A percentile compares a stretch with the other conserved stretches of the same genome.
These are phyloP conservation scores for Hyposmocoma kahamanoa DNA, from an alignment of 1,140 invertebrate species.

Conservation along the genomic window DNA sequence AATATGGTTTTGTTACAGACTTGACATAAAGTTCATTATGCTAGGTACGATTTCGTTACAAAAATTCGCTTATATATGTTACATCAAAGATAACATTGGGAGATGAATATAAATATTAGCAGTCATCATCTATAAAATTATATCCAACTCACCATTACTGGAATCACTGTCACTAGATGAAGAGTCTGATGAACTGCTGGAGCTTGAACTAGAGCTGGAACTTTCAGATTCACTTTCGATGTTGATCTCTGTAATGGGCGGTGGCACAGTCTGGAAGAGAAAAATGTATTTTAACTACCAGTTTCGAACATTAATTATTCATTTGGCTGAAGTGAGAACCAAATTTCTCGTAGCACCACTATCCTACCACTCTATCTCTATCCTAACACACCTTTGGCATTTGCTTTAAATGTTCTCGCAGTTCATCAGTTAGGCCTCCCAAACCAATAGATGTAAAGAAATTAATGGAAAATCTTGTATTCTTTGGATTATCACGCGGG, in stretches of 20 bases:
- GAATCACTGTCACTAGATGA: slow-evolving; percentile 53
- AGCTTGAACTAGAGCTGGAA: slow-evolving; percentile 44
- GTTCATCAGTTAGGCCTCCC: slow-evolving; percentile 95
- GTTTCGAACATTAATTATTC: too few relatives aligned
- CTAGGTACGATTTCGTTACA: too few relatives aligned
- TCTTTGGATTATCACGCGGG: slow-evolving; percentile 95
- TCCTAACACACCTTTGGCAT: slow-evolving; percentile 77
- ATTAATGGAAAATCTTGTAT: slow-evolving; percentile 98
- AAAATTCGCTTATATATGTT: too few relatives aligned
- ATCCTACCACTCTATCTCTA: too few relatives aligned
- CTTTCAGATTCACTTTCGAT: slow-evolving; percentile 48
- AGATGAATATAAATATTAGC: background rate
- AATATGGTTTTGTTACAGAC: too few relatives aligned
- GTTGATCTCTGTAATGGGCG: slow-evolving; percentile 49
- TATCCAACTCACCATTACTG: slow-evolving; percentile 39
- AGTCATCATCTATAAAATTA: background rate
- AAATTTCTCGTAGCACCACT: too few relatives aligned
- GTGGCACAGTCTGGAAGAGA: slow-evolving; percentile 49
- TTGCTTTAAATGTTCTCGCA: slow-evolving; percentile 92
- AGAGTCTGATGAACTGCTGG: slow-evolving; percentile 35
- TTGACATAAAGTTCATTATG: too few relatives aligned
- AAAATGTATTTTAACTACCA: too few relatives aligned
- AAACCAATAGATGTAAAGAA: slow-evolving; percentile 99
- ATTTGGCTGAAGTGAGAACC: too few relatives aligned
- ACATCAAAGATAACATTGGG: too few relatives aligned